Evolutionary conservation across 2,113 vertebrate species (phyloP).

Genomic region (Stigmatopora argus): DNA sequence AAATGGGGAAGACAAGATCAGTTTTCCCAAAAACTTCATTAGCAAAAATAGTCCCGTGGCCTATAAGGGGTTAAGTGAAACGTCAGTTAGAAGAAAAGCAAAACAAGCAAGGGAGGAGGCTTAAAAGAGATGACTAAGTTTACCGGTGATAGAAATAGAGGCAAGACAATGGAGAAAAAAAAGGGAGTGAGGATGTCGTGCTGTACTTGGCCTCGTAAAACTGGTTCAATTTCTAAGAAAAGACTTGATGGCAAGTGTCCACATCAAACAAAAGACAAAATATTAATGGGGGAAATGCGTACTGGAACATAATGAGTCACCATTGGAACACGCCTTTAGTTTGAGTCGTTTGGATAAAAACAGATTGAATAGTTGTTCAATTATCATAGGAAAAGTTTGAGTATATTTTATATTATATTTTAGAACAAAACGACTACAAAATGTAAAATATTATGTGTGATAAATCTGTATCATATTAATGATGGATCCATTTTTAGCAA

Average conservation of each 20-base stretch:
- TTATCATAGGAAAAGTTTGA: neutral
- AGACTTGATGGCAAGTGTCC: neutral
- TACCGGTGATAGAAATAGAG: neutral
- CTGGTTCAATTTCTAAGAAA: neutral
- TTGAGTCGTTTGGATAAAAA: neutral
- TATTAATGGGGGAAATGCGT: too few species aligned
- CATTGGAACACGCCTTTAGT: neutral
- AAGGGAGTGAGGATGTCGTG: neutral
- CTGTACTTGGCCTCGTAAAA: neutral
- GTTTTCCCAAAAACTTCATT: too few species aligned
- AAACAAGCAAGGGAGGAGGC: slow-evolving; percentile 2
- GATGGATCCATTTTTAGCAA: too few species aligned
- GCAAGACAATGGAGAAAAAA: neutral
- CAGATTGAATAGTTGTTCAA: neutral
- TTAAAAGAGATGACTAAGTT: neutral
- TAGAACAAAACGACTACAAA: too few species aligned
- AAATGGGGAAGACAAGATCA: too few species aligned
- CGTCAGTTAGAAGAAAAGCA: neutral
- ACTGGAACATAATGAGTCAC: neutral
- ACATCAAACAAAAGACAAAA: neutral
- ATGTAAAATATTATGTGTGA: too few species aligned
- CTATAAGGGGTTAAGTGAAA: neutral
- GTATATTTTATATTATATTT: neutral
- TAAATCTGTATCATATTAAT: too few species aligned
- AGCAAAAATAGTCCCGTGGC: too few species aligned